Evolutionary conservation across 2,113 vertebrate species (phyloP).

Genomic region (Gymnogyps californianus): DNA sequence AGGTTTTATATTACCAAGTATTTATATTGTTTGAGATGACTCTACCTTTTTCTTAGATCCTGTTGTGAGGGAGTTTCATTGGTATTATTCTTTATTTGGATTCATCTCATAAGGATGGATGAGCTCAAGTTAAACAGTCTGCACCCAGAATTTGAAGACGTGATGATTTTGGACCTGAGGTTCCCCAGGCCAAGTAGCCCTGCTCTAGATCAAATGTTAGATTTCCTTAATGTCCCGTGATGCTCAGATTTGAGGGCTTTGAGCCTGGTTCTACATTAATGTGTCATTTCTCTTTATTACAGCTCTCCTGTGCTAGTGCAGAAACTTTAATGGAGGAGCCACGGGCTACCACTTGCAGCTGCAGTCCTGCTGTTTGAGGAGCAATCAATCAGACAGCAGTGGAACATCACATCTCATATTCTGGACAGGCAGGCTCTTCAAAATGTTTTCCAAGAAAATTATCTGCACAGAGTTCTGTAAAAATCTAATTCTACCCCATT

Average conservation of each 20-base stretch:
- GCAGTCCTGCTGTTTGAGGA: slow-evolving; percentile 7
- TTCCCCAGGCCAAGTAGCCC: neutral
- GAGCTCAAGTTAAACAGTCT: neutral
- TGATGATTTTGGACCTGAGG: neutral
- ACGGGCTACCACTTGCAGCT: slow-evolving; percentile 32
- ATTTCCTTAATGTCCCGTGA: neutral
- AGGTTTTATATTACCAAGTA: neutral
- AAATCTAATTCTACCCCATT: slow-evolving; percentile 57
- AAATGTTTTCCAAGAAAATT: slow-evolving; percentile 57
- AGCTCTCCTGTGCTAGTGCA: neutral
- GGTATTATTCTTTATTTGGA: neutral
- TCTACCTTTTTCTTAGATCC: neutral
- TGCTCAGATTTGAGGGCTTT: neutral
- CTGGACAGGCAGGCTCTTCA: slow-evolving; percentile 15
- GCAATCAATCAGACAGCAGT: slow-evolving; percentile 1
- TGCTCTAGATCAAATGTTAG: neutral
- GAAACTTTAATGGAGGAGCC: slow-evolving; percentile 25
- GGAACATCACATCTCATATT: slow-evolving; percentile 11
- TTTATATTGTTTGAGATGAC: neutral
- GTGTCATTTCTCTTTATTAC: slow-evolving; percentile 8
- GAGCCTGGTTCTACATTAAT: neutral
- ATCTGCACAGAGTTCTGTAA: slow-evolving; percentile 42
- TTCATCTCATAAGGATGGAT: neutral
- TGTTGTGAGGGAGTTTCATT: neutral
- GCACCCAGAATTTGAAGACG: neutral